Conservation (phyloP, 2,888 invertebrate species). For the Rhimphoctona megacephalus region DNA sequence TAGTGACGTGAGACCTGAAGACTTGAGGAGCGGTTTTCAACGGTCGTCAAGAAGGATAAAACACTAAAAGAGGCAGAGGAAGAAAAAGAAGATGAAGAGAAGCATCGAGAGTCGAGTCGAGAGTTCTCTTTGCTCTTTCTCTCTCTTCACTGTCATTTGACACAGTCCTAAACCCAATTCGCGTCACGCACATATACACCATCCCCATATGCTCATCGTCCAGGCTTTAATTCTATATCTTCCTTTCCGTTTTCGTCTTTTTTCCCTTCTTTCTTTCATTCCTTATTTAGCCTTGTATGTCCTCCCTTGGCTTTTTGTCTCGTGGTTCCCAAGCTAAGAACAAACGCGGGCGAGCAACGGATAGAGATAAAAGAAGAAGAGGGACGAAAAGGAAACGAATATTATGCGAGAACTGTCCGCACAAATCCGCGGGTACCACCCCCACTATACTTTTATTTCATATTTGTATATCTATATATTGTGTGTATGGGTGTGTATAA, state of each 20-base stretch:
- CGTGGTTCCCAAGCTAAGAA: slow-evolving; percentile 82
- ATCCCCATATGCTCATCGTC: slow-evolving; percentile 56
- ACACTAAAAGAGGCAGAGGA: slow-evolving; percentile 54
- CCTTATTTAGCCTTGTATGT: slow-evolving; percentile 64
- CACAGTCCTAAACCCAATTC: slow-evolving; percentile 84
- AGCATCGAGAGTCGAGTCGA: slow-evolving; percentile 56
- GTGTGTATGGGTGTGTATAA: slow-evolving; percentile 25
- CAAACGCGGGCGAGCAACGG: slow-evolving; percentile 74
- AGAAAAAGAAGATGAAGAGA: slow-evolving; percentile 45
- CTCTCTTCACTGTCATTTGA: slow-evolving; percentile 81
- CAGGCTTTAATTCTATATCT: slow-evolving; percentile 40
- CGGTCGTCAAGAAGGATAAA: slow-evolving; percentile 51
- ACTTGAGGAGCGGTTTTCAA: slow-evolving; percentile 60
- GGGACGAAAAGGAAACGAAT: slow-evolving; percentile 66
- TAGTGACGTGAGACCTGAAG: slow-evolving; percentile 45
- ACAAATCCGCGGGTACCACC: slow-evolving; percentile 64
- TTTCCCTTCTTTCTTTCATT: slow-evolving; percentile 37
- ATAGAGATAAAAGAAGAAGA: slow-evolving; percentile 53
- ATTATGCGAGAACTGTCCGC: slow-evolving; percentile 64
- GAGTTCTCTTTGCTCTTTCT: slow-evolving; percentile 52
- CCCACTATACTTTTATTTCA: slow-evolving; percentile 9
- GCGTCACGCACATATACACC: slow-evolving; percentile 77
- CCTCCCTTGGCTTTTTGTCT: slow-evolving; percentile 80
- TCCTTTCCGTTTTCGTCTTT: slow-evolving; percentile 61
- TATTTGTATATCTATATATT: slow-evolving; percentile 1